Percentiles rank a stretch among this genome's conserved stretches.
Conservation (phyloP, 2,797 vertebrate species). For the Onychomys leucogaster region DNA sequence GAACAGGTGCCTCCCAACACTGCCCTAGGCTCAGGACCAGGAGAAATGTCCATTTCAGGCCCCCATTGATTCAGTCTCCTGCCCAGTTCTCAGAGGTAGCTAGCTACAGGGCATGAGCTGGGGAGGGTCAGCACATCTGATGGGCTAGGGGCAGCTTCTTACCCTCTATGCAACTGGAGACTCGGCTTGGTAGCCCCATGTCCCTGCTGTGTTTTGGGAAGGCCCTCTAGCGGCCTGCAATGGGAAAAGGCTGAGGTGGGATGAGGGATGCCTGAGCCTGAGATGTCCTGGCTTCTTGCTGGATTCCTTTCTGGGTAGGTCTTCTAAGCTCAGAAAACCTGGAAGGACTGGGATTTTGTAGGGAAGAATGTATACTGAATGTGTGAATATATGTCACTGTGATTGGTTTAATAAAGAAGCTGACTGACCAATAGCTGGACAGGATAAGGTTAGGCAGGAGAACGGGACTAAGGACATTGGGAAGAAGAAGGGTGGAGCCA, state of each 20-base stretch:
- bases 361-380: not conserved
- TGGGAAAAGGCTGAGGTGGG: not conserved
- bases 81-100: not conserved
- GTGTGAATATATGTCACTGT: too few species aligned
- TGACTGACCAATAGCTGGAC: too few species aligned
- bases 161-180: rapidly evolving
- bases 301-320: not conserved
- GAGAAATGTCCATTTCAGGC: too few species aligned
- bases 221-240: not conserved
- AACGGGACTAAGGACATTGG: too few species aligned
- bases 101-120: too few species aligned
- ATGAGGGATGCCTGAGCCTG: not conserved
- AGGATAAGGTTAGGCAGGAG: too few species aligned
- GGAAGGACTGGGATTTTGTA: not conserved
- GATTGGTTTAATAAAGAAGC: too few species aligned
- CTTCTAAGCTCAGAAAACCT: not conserved
- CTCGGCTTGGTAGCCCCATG: not conserved
- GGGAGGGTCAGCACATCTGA: not conserved
- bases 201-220: not conserved
- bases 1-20: not conserved
- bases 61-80: not conserved
- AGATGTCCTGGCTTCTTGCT: not conserved
- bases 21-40: not conserved
- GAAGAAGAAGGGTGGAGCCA: too few species aligned
- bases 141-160: not conserved